Percentiles rank a stretch among this genome's conserved stretches.
Conservation (phyloP, 2,797 vertebrate species). For the Acestrorhynchus altus region DNA sequence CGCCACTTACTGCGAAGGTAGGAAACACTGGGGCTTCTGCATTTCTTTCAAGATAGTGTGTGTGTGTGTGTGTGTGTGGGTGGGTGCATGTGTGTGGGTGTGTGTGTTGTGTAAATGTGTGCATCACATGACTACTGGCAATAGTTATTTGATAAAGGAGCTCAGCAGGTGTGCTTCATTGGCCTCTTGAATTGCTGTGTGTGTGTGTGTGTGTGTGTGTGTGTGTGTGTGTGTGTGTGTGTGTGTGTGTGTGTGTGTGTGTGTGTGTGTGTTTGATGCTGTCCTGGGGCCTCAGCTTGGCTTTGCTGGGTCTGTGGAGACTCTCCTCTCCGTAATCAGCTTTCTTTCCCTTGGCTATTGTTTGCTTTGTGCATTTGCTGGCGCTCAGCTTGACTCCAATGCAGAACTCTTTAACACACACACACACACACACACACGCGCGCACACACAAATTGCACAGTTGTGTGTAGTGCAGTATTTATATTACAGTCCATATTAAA, state of each 20-base stretch:
- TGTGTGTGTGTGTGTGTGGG: neutral
- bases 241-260: constrained; percentile 41
- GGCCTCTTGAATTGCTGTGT: constrained; percentile 68
- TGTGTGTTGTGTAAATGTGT: constrained; percentile 25
- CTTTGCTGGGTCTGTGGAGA: constrained; percentile 48
- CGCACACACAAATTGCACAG: neutral
- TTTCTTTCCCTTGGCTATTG: constrained; percentile 53
- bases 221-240: constrained; percentile 10
- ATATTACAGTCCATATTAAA: neutral
- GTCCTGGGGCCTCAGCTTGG: constrained; percentile 66
- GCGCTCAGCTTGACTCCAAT: constrained; percentile 59
- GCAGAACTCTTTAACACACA: constrained; percentile 38
- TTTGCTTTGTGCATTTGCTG: constrained; percentile 70
- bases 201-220: constrained; percentile 42
- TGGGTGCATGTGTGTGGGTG: neutral
- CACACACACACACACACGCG: neutral
- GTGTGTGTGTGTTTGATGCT: constrained; percentile 39
- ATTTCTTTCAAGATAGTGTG: neutral
- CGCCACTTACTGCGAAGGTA: constrained; percentile 93
- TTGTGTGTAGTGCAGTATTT: neutral
- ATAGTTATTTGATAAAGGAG: constrained; percentile 71
- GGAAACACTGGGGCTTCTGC: constrained; percentile 43
- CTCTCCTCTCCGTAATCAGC: constrained; percentile 4
- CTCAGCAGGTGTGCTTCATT: constrained; percentile 51
- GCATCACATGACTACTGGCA: constrained; percentile 44